These are phyloP conservation scores for Nudaria mundana DNA, from an alignment of 2,888 invertebrate genomes.

Conservation along the genomic window DNA sequence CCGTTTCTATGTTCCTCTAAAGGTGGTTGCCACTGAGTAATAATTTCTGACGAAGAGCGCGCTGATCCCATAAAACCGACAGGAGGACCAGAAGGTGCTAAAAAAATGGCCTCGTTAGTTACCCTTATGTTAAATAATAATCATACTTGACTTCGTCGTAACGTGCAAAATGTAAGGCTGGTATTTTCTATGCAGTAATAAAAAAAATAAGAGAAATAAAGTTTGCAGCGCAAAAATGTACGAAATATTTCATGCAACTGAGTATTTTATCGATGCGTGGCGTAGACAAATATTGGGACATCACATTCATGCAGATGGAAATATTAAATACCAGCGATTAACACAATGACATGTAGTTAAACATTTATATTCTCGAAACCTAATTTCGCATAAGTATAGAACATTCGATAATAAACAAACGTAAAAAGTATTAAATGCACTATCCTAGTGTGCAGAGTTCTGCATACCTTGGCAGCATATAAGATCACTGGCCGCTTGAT, in stretches of 20 bases:
- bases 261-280: too few relatives aligned
- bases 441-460: constrained; percentile 25
- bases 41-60: constrained; percentile 96
- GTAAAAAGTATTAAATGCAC: constrained; percentile 15
- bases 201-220: neutral
- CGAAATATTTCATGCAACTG: constrained; percentile 4
- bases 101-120: neutral
- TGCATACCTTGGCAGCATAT: constrained; percentile 81
- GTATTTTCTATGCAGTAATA: neutral
- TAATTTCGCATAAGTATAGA: neutral
- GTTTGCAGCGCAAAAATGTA: neutral
- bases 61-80: constrained; percentile 97
- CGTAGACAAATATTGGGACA: too few relatives aligned
- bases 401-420: constrained; percentile 6
- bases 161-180: neutral
- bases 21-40: constrained; percentile 98
- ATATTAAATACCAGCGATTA: constrained; percentile 8
- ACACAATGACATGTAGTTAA: neutral
- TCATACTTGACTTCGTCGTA: too few relatives aligned
- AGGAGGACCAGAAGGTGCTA: constrained; percentile 98
- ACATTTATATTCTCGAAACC: neutral
- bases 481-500: constrained; percentile 77
- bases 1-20: constrained; percentile 97
- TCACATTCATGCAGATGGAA: constrained; percentile 29
- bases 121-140: too few relatives aligned